Conservation (phyloP, 2,888 invertebrate genomes). For the Uloborus plumipes region DNA sequence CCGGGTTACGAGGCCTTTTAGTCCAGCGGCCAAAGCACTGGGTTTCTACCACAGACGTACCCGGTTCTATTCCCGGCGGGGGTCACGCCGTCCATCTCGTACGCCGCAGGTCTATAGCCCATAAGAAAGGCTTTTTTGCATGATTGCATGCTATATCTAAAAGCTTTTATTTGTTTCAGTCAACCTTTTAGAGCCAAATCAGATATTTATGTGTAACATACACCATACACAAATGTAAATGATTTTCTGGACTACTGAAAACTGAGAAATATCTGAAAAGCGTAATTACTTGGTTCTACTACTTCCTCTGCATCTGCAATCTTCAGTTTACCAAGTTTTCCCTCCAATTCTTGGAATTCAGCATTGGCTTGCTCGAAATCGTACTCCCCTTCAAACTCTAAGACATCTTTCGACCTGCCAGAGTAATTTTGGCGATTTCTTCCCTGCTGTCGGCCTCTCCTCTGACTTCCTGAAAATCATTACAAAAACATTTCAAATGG, state of each 20-base stretch:
- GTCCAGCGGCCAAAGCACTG: too few species aligned
- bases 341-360: constrained; percentile 91
- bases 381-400: constrained; percentile 96
- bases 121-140: too few species aligned
- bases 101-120: too few species aligned
- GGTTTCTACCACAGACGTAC: too few species aligned
- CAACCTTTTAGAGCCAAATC: too few species aligned
- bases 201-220: too few species aligned
- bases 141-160: too few species aligned
- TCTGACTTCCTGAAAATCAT: constrained; percentile 39
- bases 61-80: too few species aligned
- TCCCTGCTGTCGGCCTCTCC: constrained; percentile 43
- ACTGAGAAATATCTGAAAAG: not conserved
- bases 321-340: constrained; percentile 86
- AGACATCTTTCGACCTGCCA: constrained; percentile 55
- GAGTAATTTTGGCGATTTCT: constrained; percentile 55
- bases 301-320: constrained; percentile 72
- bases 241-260: not conserved
- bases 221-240: not conserved
- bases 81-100: too few species aligned
- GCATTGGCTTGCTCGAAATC: constrained; percentile 99
- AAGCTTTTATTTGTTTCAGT: too few species aligned
- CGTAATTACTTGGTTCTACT: constrained; percentile 24
- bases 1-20: too few species aligned
- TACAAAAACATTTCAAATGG: not conserved